Base-by-base conservation (phyloP, 2,888 invertebrate species). In the Drosophila nigricruria region DNA sequence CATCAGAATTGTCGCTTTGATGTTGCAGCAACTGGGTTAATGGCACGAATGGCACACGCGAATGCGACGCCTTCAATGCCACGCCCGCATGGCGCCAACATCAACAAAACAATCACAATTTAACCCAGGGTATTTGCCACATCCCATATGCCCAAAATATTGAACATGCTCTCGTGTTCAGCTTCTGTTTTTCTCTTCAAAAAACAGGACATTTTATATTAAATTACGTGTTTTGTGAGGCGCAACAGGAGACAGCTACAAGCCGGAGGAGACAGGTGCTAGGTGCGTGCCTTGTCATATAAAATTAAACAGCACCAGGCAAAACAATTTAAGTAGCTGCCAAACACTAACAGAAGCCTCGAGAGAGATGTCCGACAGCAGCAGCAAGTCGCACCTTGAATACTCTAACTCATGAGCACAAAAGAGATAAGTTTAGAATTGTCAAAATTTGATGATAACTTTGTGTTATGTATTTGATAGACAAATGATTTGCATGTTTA, bases 1-100 rank as follows among this genome's bases (percentile, higher is more conserved):
- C 81, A 65, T 73, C 72, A 42, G 70, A 56, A 71, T 64, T 77
- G 82, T 80, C 70, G 76, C 83, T 84, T 84, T 84, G 83, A 86
- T 84, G 87, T 79, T 70, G 83, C 79, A 74, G 62, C 64, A 68
- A 60, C 83, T 83, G 83, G 84, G 84, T 84, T 84, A 84, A 84
- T 84, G 71, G 84, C 80, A 78, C 84, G 81, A 73, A 75, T 73
- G 30, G 40, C 38, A 10, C 50, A 23, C 34, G n/a, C 12, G 43
- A 16, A 16, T 38, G 27, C 3, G 20, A 32, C 32, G 50, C 34
- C 50, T 23, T 30, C 49, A 49, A 49, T 38, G 54, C 54, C 54
- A 20, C 42, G 56, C 42, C 56, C 56, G 27, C 27, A n/a, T 40
- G 52, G 52, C 52, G 42, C 42, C 59, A 36, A 36, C 47, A 32